These are phyloP conservation scores for Hypothenemus hampei DNA, from an alignment of 1,140 invertebrate species.

Conservation along the genomic window DNA sequence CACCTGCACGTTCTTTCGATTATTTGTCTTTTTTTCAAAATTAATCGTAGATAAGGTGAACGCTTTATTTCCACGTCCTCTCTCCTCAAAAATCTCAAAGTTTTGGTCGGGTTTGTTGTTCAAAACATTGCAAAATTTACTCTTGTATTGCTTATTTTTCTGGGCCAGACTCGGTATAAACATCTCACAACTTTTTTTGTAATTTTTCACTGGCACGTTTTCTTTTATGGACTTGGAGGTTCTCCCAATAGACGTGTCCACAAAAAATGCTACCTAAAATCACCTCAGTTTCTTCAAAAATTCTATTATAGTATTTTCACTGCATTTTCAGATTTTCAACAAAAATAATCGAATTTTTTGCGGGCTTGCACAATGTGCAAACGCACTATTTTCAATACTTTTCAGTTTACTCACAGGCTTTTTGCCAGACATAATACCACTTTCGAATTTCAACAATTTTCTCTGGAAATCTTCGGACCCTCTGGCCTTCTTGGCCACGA, in stretches of 20 bases:
- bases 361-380: background rate
- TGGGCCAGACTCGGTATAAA: conserved; percentile 52
- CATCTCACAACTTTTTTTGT: conserved; percentile 36
- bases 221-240: conserved; percentile 33
- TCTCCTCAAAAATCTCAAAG: conserved; percentile 36
- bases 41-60: conserved; percentile 47
- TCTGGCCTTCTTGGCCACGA: conserved; percentile 37
- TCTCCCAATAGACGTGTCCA: conserved; percentile 44
- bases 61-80: conserved; percentile 33
- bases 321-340: background rate
- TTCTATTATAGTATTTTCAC: background rate
- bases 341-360: too few relatives aligned
- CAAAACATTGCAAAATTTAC: conserved; percentile 45
- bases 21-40: conserved; percentile 48
- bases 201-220: conserved; percentile 43
- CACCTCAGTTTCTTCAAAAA: background rate
- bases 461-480: conserved; percentile 42
- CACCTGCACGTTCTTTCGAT: conserved; percentile 46
- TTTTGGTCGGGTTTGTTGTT: conserved; percentile 44
- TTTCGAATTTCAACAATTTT: conserved; percentile 43
- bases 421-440: conserved; percentile 31
- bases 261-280: conserved; percentile 50
- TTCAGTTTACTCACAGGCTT: conserved; percentile 28
- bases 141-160: conserved; percentile 51
- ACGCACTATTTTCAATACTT: background rate